A percentile compares a stretch with the other conserved stretches of the same genome.
Conservation (phyloP, 1,140 invertebrate genomes). For the Sinella curviseta region DNA sequence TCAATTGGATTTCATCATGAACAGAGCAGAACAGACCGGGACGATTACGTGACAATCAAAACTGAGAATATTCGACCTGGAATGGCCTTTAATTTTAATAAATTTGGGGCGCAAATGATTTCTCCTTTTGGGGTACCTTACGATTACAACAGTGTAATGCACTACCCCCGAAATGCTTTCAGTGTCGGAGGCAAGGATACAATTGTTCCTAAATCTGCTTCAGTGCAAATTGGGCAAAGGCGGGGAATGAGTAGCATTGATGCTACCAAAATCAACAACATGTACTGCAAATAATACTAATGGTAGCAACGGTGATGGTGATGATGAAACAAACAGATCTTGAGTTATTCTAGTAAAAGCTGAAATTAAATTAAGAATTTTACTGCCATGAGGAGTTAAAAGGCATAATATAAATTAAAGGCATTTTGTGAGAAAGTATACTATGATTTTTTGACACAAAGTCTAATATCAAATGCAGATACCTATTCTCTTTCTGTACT, state of each 20-base stretch:
- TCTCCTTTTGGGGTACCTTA: slow-evolving; percentile 47
- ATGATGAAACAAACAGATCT: no score
- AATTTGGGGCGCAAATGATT: slow-evolving; percentile 56
- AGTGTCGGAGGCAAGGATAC: slow-evolving; percentile 52
- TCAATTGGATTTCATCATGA: slow-evolving; percentile 45
- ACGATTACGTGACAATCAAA: slow-evolving; percentile 36
- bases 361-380: no score
- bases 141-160: slow-evolving; percentile 52
- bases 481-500: no score
- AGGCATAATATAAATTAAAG: no score
- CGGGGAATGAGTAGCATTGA: slow-evolving; percentile 29
- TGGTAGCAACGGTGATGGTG: no score
- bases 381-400: no score
- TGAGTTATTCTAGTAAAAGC: no score
- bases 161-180: slow-evolving; percentile 58
- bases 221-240: slow-evolving; percentile 27
- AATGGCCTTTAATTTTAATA: slow-evolving; percentile 64
- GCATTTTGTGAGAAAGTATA: no score
- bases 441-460: no score
- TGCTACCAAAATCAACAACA: slow-evolving; percentile 34
- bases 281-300: no score
- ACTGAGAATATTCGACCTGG: slow-evolving; percentile 30
- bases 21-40: slow-evolving; percentile 41
- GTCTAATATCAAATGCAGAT: no score
- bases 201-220: slow-evolving; percentile 46